These are phyloP conservation scores for Baronia brevicornis DNA, from an alignment of 2,888 invertebrate species.

Conservation along the genomic window DNA sequence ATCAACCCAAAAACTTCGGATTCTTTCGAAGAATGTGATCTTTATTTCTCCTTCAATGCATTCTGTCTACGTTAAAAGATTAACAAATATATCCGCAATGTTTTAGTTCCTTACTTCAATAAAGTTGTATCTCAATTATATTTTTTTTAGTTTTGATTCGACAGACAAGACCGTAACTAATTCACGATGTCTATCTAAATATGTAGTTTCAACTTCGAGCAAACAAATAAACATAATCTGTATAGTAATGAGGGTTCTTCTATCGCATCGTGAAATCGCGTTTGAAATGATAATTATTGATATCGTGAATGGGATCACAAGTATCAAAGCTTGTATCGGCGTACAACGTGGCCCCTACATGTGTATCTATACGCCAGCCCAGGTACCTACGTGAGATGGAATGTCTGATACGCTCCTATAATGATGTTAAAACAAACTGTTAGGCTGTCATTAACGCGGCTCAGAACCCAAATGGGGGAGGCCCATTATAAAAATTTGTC, in stretches of 20 bases:
- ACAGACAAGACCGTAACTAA: too few relatives aligned
- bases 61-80: too few relatives aligned
- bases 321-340: constrained; percentile 40
- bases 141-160: too few relatives aligned
- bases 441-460: constrained; percentile 72
- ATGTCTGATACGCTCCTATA: constrained; percentile 71
- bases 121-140: too few relatives aligned
- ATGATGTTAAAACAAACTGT: constrained; percentile 76
- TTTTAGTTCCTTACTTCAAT: too few relatives aligned
- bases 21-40: too few relatives aligned
- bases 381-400: constrained; percentile 62
- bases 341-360: constrained; percentile 37
- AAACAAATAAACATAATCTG: too few relatives aligned
- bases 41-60: too few relatives aligned
- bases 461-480: constrained; percentile 64
- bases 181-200: too few relatives aligned
- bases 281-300: constrained; percentile 16
- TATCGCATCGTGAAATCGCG: constrained; percentile 8
- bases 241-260: constrained; percentile 3
- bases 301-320: constrained; percentile 20
- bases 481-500: constrained; percentile 76
- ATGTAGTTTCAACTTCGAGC: too few relatives aligned
- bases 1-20: too few relatives aligned
- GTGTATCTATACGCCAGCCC: constrained; percentile 37
- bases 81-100: too few relatives aligned